Percentiles rank a stretch among this genome's conserved stretches.
Conservation (phyloP, 1,140 invertebrate genomes). For the Rhyzopertha dominica region DNA sequence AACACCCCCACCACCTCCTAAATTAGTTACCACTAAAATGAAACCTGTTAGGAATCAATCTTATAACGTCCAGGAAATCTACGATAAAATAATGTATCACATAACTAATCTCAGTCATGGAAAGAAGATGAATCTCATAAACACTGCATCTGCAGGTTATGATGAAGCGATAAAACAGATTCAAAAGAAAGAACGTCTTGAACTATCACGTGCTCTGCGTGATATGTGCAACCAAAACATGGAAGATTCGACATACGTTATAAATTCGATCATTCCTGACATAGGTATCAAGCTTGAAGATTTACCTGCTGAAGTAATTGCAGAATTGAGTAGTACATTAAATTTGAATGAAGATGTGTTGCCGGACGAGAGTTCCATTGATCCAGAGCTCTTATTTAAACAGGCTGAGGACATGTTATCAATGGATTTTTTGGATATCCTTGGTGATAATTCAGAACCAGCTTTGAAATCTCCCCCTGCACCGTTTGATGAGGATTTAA, state of each 20-base stretch:
- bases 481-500: too few relatives aligned
- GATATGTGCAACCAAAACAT: constrained; percentile 24
- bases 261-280: constrained; percentile 36
- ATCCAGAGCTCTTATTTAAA: constrained; percentile 13
- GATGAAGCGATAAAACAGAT: constrained; percentile 34
- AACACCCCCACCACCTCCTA: not conserved
- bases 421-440: too few relatives aligned
- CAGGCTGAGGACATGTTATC: constrained; percentile 17
- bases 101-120: constrained; percentile 33
- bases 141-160: constrained; percentile 26
- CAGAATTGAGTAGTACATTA: constrained; percentile 29
- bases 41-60: constrained; percentile 1
- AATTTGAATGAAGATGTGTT: constrained; percentile 23
- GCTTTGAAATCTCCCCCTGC: too few relatives aligned
- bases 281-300: constrained; percentile 38
- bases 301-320: constrained; percentile 33
- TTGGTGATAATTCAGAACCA: too few relatives aligned
- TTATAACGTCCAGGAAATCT: constrained; percentile 27
- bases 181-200: constrained; percentile 33
- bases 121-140: constrained; percentile 34
- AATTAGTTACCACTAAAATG: not conserved
- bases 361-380: too few relatives aligned
- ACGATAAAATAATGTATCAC: constrained; percentile 36
- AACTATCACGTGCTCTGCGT: constrained; percentile 32
- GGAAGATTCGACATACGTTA: constrained; percentile 20